Evolutionary conservation across 2,797 vertebrate genomes (phyloP), one percentile per base, ranked within the genome.

Genomic region (Melanotaenia pygmaea): DNA sequence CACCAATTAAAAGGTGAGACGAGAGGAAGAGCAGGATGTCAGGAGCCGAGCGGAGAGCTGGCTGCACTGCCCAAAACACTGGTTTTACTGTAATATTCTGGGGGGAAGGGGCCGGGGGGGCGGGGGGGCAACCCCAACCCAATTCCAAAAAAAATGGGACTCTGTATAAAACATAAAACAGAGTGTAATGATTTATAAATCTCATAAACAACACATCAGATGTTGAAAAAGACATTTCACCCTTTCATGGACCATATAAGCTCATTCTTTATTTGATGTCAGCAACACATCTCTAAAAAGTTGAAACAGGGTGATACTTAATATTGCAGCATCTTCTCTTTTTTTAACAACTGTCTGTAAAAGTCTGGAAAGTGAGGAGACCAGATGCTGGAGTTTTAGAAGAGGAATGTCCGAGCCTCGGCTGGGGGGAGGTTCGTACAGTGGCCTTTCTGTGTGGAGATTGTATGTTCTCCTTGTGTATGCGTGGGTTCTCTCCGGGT

Each of bases 1-100:
- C 54, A 78, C 73, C 82, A 85, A 88, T 89, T 87, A 87, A 73
- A 86, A 85, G 82, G 81, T 85, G 86, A 86, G 82, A 87, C 70
- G 72, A 37, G 85, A 84, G 72, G 86, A 88, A 83, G 78, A 82
- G 78, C 80, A 85, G 88, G 80, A 82, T 74, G 79, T 85, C 72
- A 80, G 82, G 66, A 85, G 78, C 71, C 30, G 6, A 65, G 76
- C 28, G 0, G 68, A 51, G 71, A 56, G 45, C 77, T 65, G 68
- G 60, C 76, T 30, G 37, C 45, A 53, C 47, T 22, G 0, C 37
- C 3, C 0, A 1, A 62, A 86, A 89, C 80, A 86, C 74, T 78
- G 75, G 32, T 28, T 61, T 74, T 73, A 59, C 76, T 84, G 80
- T 86, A 50, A 64, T 6, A 18, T 66, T 67, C 47, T 34, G n/a